phyloP scores from a whole-genome alignment of 2,113 vertebrate genomes.

The Microtus pennsylvanicus region DNA sequence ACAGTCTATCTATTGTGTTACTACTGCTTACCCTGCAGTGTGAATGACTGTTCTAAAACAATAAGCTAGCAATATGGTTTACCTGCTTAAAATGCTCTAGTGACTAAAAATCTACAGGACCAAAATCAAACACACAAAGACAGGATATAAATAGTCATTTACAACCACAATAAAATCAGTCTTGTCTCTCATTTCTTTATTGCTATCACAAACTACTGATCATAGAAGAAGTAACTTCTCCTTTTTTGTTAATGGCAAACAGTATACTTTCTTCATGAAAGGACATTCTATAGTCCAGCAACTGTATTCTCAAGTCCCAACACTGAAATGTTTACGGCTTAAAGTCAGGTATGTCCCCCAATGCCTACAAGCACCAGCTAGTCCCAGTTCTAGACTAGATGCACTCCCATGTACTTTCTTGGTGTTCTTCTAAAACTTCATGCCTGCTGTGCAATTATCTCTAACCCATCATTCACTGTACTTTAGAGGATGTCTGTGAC shows the following conservation, averaged over 20 bases:
- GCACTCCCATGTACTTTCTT: background rate
- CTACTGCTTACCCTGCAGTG: background rate
- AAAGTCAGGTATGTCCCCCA: background rate
- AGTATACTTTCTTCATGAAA: background rate
- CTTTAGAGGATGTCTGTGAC: background rate
- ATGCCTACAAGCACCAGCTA: background rate
- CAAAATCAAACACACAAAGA: background rate
- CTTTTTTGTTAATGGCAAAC: background rate
- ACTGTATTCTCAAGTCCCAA: background rate
- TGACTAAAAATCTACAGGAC: background rate
- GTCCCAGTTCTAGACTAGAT: background rate
- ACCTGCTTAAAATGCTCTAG: constrained; percentile 9
- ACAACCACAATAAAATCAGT: background rate
- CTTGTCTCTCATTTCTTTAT: background rate
- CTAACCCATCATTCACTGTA: background rate
- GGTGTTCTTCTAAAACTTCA: background rate
- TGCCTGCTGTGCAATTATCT: background rate
- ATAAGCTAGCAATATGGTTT: background rate
- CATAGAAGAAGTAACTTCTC: background rate
- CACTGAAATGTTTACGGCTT: background rate
- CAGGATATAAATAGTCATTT: background rate
- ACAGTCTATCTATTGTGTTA: constrained; percentile 11
- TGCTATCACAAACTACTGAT: background rate
- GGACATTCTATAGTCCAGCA: background rate
- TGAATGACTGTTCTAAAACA: constrained; percentile 39